Conservation (phyloP, 37 sponge, comb jelly and placozoan species). For the Ephydatia muelleri region DNA sequence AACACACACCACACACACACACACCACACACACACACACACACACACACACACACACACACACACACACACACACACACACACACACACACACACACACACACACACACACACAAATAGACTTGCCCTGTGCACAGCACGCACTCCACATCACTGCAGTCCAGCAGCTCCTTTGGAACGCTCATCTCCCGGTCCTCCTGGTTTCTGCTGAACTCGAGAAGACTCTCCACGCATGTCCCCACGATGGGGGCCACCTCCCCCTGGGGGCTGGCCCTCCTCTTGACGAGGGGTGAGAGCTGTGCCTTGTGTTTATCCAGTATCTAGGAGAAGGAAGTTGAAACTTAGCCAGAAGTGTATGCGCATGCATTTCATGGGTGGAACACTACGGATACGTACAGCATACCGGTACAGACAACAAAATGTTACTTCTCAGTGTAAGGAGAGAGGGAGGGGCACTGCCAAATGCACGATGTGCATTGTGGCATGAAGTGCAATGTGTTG, state of each 20-base stretch:
- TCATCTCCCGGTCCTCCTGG: neutral
- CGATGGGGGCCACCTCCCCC: neutral
- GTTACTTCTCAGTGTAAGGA: too few species aligned
- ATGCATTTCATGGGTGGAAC: too few species aligned
- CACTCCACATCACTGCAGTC: constrained; percentile 59
- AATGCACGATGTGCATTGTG: too few species aligned
- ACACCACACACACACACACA: constrained; percentile 11
- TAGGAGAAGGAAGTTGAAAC: neutral
- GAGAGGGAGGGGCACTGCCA: too few species aligned
- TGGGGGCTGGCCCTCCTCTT: neutral
- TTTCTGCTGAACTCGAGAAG: neutral
- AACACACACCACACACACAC: neutral
- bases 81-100: constrained; percentile 12
- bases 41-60: constrained; percentile 32
- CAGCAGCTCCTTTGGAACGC: constrained; percentile 2
- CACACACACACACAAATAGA: neutral
- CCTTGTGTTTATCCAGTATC: constrained; percentile 21
- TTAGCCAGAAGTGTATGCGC: too few species aligned
- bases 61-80: constrained; percentile 24
- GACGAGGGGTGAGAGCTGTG: neutral
- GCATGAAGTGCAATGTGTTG: too few species aligned
- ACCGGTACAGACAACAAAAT: too few species aligned
- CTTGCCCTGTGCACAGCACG: constrained; percentile 66
- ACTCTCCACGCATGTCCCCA: constrained; percentile 9
- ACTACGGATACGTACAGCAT: too few species aligned